A percentile compares a stretch with the other conserved stretches of the same genome.
These are phyloP conservation scores for Lycopodina hypogea DNA, from an alignment of 37 sponge, comb jelly and placozoan species.

Conservation along the genomic window DNA sequence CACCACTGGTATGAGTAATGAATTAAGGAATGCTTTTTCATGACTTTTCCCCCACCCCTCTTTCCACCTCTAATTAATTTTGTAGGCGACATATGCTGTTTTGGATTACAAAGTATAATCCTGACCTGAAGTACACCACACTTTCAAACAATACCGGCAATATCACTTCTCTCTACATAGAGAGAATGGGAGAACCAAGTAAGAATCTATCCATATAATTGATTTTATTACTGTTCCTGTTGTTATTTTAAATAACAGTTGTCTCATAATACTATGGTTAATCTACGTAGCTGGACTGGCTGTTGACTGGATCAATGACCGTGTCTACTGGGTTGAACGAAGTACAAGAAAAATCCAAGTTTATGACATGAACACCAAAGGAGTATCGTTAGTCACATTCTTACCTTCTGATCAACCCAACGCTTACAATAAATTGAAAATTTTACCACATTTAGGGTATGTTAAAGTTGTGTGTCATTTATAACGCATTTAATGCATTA, in stretches of 20 bases:
- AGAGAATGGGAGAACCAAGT: conserved; percentile 1
- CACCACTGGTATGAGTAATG: too few relatives aligned
- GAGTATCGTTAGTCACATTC: neutral
- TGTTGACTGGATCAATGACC: conserved; percentile 60
- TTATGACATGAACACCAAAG: conserved; percentile 11
- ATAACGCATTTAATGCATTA: too few relatives aligned
- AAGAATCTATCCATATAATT: too few relatives aligned
- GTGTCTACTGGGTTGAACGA: conserved; percentile 38
- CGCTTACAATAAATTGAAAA: neutral
- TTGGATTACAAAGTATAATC: neutral
- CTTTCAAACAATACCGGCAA: conserved; percentile 1
- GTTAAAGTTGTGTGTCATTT: too few relatives aligned
- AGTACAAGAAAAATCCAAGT: neutral
- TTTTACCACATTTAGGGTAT: conserved; percentile 33
- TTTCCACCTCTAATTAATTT: too few relatives aligned
- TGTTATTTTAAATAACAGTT: neutral
- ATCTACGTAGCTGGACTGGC: conserved; percentile 32
- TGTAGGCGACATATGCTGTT: neutral
- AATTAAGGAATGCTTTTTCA: too few relatives aligned
- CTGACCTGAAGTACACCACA: neutral
- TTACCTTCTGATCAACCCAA: neutral
- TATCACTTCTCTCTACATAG: neutral
- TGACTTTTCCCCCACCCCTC: too few relatives aligned
- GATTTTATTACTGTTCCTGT: neutral
- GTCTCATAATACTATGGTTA: too few relatives aligned